Conservation (phyloP, 2,113 vertebrate genomes). For the Thamnaconus septentrionalis region DNA sequence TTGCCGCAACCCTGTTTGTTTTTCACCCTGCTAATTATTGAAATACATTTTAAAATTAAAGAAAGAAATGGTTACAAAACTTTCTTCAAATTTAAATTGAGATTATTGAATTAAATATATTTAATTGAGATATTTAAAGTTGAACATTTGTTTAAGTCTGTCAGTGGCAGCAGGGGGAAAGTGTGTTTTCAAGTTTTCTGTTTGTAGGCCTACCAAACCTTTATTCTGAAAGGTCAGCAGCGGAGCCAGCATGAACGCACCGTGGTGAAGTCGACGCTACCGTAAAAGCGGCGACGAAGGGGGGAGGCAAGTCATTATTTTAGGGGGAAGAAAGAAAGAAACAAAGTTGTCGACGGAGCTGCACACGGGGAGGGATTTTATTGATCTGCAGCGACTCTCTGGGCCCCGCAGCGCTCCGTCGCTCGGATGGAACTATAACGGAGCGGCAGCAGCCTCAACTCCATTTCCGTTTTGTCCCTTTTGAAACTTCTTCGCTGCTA, state of each 20-base stretch:
- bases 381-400: slow-evolving; percentile 40
- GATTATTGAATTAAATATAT: too few species aligned
- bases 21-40: too few species aligned
- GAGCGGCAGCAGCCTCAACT: slow-evolving; percentile 6
- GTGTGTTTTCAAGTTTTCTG: too few species aligned
- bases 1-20: too few species aligned
- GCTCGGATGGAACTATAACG: slow-evolving; percentile 7
- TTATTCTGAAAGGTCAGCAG: slow-evolving; percentile 14
- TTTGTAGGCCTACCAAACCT: not conserved
- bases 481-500: slow-evolving; percentile 51
- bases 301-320: slow-evolving; percentile 75
- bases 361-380: slow-evolving; percentile 63
- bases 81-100: too few species aligned
- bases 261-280: not conserved
- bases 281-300: slow-evolving; percentile 23
- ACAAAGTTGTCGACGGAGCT: slow-evolving; percentile 68
- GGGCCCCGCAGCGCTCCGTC: slow-evolving; percentile 22
- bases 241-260: slow-evolving; percentile 1
- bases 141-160: too few species aligned
- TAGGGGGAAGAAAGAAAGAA: slow-evolving; percentile 79
- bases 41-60: too few species aligned
- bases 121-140: too few species aligned
- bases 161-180: too few species aligned
- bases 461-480: slow-evolving; percentile 9
- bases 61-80: too few species aligned